Evolutionary conservation across 2,888 invertebrate genomes (phyloP), one percentile per base, ranked within the genome.

Genomic region (Philereme vetulata): DNA sequence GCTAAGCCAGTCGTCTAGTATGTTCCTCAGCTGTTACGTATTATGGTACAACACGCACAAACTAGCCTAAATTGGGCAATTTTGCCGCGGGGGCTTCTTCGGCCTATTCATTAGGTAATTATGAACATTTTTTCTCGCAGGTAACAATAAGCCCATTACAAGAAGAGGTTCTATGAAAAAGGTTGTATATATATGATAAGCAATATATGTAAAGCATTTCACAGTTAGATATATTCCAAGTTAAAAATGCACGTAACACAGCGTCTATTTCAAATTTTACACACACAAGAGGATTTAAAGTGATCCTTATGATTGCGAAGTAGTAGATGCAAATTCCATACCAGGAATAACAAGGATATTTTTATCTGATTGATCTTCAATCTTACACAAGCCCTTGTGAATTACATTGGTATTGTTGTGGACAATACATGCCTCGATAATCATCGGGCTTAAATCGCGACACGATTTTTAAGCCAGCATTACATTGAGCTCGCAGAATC

Each of bases 91-190:
- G 67, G 72, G 59, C 35, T 59, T 62, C 67, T 70, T 63, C 68
- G 65, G 59, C 67, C 75, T 77, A 76, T 72, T 78, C 78, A 80
- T 82, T 84, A 80, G 72, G 72, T 78, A 81, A 88, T 86, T 87
- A 83, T 72, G 67, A 72, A 63, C 65, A 72, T 67, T 75, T 77
- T 74, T 77, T 74, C 57, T 60, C 53, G 56, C 54, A 81, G 82
- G 83, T 84, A 84, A 78, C 72, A 71, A 75, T 70, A 63, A 55
- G 52, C 60, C 36, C 64, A 49, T 62, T 57, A 60, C 54, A 48
- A 54, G 34, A 42, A 6, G 50, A 56, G 35, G 64, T 54, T 60
- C 44, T 51, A 47, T 42, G 45, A 34, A 33, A 43, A 4, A 38
- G 11, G 42, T 49, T 33, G 40, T 50, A 53, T 45, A n/a, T 51